Evolutionary conservation across 2,888 invertebrate species (phyloP), one percentile per base, ranked within the genome.

Genomic region (Pycnomerus fuliginosus): DNA sequence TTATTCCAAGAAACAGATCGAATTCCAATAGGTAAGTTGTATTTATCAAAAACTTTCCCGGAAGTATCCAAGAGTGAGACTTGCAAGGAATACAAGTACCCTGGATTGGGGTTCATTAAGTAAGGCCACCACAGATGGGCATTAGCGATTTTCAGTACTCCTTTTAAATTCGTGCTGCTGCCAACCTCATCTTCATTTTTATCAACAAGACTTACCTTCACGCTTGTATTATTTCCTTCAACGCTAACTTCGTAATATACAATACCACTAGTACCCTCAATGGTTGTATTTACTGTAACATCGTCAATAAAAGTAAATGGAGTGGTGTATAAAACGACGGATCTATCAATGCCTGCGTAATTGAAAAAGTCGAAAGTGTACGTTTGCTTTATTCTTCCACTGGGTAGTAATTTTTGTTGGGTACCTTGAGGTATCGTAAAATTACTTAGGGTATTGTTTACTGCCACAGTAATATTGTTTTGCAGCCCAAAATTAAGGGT

Each of bases 291-390:
- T 13, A 94, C 77, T 22, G 84, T 82, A 41, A 96, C 83, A 64
- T 96, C 94, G 62, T 90, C 85, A 23, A 96, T 83, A 69, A 85
- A 92, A 0, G 80, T 75, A 43, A 74, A 74, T 1, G 94, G 93
- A 1, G 92, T 93, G 1, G 92, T 87, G 70, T 92, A 91, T 5
- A 98, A 70, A 56, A 85, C 80, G 16, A 98, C 96, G 4, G 92
- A 82, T 37, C 98, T 82, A 68, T 97, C 93, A 53, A 98, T 94
- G 8, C 98, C 98, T 10, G 97, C 97, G 69, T 96, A 98, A 72
- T 98, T 97, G 76, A 93, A 96, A 74, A 98, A 98, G 70, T 98
- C 97, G 68, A 97, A 95, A 14, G 87, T 84, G 61, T 91, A 90
- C 2, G 79, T 75, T 66, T 94, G 92, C 14, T 84, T 72, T 53